A percentile compares a stretch with the other conserved stretches of the same genome.
phyloP scores from a whole-genome alignment of 2,797 vertebrate genomes.

The Pipistrellus pipistrellus region DNA sequence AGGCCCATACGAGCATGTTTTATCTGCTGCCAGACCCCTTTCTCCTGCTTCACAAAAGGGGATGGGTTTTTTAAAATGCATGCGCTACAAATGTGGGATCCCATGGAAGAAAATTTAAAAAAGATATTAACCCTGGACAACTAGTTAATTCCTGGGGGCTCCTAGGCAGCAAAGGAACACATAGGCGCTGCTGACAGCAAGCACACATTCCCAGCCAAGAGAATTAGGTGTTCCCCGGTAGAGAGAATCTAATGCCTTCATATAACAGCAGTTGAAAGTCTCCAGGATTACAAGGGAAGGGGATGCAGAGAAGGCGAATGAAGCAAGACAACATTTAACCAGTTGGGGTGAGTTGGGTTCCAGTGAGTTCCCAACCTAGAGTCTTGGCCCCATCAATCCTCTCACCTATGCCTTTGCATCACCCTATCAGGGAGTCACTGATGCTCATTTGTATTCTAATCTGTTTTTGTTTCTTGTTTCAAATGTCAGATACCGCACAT shows the following conservation, averaged over 20 bases:
- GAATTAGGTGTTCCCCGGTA: neutral
- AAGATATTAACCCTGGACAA: neutral
- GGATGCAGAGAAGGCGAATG: neutral
- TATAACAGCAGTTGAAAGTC: neutral
- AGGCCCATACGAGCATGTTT: neutral
- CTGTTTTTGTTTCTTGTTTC: neutral
- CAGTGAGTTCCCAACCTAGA: neutral
- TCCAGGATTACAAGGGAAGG: neutral
- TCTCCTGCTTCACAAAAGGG: neutral
- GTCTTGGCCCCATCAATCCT: neutral
- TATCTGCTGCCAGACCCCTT: slow-evolving; percentile 11
- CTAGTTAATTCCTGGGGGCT: neutral
- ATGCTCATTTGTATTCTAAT: neutral
- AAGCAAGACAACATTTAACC: neutral
- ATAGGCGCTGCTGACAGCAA: neutral
- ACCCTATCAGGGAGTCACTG: neutral
- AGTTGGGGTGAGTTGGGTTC: neutral
- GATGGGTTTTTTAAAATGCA: neutral
- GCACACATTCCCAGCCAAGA: neutral
- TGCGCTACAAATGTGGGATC: neutral
- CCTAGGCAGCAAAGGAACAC: neutral
- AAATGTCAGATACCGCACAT: neutral
- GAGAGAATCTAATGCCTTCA: neutral
- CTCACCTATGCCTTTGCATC: neutral
- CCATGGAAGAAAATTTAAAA: neutral